phyloP scores from a whole-genome alignment of 2,113 vertebrate species.

The Zosterops japonicus region DNA sequence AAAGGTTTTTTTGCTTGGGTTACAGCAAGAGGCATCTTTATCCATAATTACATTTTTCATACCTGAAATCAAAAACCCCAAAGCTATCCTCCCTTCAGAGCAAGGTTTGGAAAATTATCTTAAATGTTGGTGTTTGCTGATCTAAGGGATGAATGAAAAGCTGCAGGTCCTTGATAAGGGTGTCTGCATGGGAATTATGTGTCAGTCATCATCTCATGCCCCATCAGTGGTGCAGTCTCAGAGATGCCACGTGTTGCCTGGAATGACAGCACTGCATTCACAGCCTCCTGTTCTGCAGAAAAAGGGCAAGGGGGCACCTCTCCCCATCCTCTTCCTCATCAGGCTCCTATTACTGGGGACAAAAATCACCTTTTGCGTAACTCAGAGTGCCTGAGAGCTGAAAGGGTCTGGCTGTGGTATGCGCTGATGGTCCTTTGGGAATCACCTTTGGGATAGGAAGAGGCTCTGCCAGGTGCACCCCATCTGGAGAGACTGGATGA shows the following conservation, averaged over 20 bases:
- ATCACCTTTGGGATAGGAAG: background rate
- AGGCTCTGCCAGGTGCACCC: background rate
- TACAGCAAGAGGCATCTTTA: background rate
- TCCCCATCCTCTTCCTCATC: background rate
- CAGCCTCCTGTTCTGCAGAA: background rate
- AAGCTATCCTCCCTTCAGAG: background rate
- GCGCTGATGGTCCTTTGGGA: rapidly evolving
- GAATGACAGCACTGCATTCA: background rate
- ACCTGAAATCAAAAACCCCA: background rate
- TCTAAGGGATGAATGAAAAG: background rate
- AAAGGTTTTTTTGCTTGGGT: background rate
- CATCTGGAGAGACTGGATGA: background rate
- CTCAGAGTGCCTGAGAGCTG: background rate
- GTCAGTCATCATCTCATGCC: rapidly evolving
- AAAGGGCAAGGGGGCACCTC: background rate
- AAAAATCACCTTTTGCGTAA: background rate
- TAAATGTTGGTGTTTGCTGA: background rate
- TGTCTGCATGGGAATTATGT: background rate
- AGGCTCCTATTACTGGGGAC: background rate
- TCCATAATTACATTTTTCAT: background rate
- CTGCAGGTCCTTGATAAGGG: background rate
- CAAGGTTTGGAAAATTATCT: background rate
- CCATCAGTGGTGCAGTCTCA: rapidly evolving
- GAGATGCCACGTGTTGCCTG: background rate
- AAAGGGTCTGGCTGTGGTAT: background rate